phyloP scores from a whole-genome alignment of 2,797 vertebrate species.

The Poliocrania exsul region DNA sequence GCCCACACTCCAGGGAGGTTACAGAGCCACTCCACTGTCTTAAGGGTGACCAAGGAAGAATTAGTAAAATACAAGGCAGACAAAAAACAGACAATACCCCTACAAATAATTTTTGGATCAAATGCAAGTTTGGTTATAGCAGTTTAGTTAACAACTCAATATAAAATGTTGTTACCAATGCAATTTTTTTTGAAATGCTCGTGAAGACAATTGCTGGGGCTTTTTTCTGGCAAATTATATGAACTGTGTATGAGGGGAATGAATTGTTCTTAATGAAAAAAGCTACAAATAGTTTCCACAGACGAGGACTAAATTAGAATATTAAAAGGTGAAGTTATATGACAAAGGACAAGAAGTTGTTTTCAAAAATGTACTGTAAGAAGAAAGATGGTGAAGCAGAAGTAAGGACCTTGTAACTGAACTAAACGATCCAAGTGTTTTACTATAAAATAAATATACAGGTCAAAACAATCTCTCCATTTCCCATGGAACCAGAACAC shows the following conservation, averaged over 20 bases:
- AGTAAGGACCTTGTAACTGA: neutral
- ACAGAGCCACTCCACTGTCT: neutral
- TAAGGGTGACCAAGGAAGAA: neutral
- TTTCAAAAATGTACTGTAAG: neutral
- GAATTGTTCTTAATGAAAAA: neutral
- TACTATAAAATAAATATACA: neutral
- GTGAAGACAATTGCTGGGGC: rapidly evolving
- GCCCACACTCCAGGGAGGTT: neutral
- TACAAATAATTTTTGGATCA: neutral
- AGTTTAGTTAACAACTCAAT: neutral
- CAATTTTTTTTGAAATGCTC: neutral
- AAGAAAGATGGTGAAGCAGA: neutral
- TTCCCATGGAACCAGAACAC: neutral
- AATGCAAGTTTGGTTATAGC: neutral
- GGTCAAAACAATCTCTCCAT: neutral
- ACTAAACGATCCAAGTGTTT: neutral
- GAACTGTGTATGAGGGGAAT: neutral
- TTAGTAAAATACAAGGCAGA: neutral
- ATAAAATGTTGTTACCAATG: neutral
- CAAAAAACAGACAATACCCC: neutral
- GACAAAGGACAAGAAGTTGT: neutral
- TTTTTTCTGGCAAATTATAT: neutral
- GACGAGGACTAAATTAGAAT: neutral
- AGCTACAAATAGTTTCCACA: neutral
- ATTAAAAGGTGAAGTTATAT: neutral